phyloP scores from a whole-genome alignment of 2,888 invertebrate genomes.

The Tachina fera region DNA sequence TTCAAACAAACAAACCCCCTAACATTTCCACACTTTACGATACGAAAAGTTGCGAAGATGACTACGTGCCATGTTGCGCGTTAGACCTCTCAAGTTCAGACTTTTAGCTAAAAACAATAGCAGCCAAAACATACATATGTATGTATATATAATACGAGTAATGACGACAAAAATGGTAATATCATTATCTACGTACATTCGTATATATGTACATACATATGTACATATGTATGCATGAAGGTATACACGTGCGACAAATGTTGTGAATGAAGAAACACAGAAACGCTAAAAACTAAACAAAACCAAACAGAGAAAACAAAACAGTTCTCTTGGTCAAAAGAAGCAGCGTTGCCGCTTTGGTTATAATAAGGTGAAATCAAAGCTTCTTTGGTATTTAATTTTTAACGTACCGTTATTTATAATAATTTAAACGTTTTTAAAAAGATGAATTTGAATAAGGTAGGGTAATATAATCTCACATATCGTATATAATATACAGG shows the following conservation, averaged over 20 bases:
- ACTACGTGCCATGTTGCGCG: slow-evolving; percentile 66
- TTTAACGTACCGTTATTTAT: too few species aligned
- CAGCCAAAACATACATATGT: slow-evolving; percentile 23
- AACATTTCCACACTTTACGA: slow-evolving; percentile 6
- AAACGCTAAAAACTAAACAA: background rate
- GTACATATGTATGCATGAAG: background rate
- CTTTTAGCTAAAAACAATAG: slow-evolving; percentile 30
- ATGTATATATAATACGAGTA: background rate
- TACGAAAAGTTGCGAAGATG: slow-evolving; percentile 30
- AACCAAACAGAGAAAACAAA: background rate
- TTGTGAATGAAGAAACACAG: slow-evolving; percentile 33
- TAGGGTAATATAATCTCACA: too few species aligned
- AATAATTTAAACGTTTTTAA: too few species aligned
- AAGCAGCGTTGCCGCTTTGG: too few species aligned
- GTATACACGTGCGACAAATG: background rate
- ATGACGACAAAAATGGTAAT: slow-evolving; percentile 16
- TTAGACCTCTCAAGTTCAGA: slow-evolving; percentile 55
- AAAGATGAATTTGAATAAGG: too few species aligned
- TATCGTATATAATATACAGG: too few species aligned
- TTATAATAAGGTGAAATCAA: too few species aligned
- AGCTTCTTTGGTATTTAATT: too few species aligned
- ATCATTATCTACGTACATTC: background rate
- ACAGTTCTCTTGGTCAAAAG: too few species aligned
- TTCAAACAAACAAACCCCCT: background rate
- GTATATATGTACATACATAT: background rate